Evolutionary conservation across 2,888 invertebrate genomes (phyloP), one percentile per base, ranked within the genome.

Genomic region (Pilophorus perplexus): DNA sequence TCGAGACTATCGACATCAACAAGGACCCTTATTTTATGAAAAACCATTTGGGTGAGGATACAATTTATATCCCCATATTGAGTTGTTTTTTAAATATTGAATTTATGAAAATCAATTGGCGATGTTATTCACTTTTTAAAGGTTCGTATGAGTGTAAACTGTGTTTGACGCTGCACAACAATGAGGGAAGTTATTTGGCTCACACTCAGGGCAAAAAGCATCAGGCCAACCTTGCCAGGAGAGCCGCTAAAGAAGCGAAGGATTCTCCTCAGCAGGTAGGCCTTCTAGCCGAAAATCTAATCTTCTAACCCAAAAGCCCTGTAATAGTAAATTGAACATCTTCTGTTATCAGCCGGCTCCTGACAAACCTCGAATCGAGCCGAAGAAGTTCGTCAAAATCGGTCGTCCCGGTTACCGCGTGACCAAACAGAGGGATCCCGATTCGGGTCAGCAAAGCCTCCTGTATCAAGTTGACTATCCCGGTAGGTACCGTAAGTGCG

Each of bases 11-110:
- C 68, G 99, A 99, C 78, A 82, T 99, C 22, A 94, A 96, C 76
- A 99, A 99, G 79, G 99, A 99, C 84, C 99, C 99, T 0, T 99
- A 99, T 85, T 99, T 99, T 83, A 99, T 99, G 99, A 96, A 97
- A 85, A 99, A 99, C 81, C 99, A 99, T 80, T 82, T 97, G 73
- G 96, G 90, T 82, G 78, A 66, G 76, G 75, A 2, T 18, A n/a
- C n/a, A n/a, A n/a, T n/a, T n/a, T n/a, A 14, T 38, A 38, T 14
- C n/a, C 2, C 16, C 1, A 18, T 6, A 20, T 12, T 64, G 18
- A 10, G 16, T 27, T n/a, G 10, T 20, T 57, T n/a, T 44, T 40
- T 8, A 20, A 66, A 60, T 38, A 20, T 33, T 2, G n/a, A n/a
- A n/a, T n/a, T n/a, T n/a, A n/a, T n/a, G n/a, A n/a, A n/a, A n/a